These are phyloP conservation scores for Coptotermes formosanus DNA, from an alignment of 1,140 invertebrate species.

Conservation along the genomic window DNA sequence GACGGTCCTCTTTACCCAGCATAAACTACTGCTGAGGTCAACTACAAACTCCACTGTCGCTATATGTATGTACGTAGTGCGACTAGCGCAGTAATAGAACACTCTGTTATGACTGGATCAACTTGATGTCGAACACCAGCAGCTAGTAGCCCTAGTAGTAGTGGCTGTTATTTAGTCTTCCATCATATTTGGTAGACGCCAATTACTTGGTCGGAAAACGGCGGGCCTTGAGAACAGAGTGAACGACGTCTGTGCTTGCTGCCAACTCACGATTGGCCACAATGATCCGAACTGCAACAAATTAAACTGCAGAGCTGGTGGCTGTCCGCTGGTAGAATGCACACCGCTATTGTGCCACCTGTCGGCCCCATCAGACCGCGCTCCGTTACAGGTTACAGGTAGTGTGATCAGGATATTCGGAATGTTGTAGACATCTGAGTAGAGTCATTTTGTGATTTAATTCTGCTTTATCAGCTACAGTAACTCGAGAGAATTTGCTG, in stretches of 20 bases:
- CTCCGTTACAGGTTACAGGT: not conserved
- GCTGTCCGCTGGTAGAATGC: not conserved
- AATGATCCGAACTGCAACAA: slow-evolving; percentile 2
- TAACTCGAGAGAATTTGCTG: too few relatives aligned
- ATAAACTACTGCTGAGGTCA: too few relatives aligned
- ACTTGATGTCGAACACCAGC: not conserved
- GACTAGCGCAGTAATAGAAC: too few relatives aligned
- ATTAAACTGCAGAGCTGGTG: not conserved
- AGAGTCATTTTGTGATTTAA: too few relatives aligned
- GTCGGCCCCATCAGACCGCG: not conserved
- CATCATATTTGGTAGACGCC: slow-evolving; percentile 27
- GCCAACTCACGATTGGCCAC: slow-evolving; percentile 7
- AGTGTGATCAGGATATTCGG: too few relatives aligned
- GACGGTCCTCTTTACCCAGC: too few relatives aligned
- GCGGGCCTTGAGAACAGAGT: not conserved
- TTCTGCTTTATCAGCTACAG: too few relatives aligned
- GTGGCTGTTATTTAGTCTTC: slow-evolving; percentile 28
- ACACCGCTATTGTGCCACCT: not conserved
- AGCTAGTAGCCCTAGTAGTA: not conserved
- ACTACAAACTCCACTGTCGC: too few relatives aligned
- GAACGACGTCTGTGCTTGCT: not conserved
- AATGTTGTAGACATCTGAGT: too few relatives aligned
- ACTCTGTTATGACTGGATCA: not conserved
- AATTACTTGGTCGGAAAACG: slow-evolving; percentile 21
- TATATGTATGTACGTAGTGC: too few relatives aligned